Conservation (phyloP, 2,888 invertebrate genomes). For the Caenorhabditis becei region DNA sequence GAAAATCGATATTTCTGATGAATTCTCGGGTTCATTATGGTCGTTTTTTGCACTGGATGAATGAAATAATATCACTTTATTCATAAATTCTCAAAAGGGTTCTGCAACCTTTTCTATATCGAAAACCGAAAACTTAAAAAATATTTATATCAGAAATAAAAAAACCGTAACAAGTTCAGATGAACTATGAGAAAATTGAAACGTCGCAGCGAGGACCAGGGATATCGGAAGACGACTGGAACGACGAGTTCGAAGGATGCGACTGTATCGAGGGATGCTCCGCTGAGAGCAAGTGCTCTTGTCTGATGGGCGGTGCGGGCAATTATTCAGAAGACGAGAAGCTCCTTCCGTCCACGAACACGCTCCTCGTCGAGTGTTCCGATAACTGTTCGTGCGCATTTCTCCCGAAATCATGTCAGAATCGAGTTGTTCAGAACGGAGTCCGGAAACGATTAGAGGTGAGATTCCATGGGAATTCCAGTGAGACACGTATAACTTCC, state of each 20-base stretch:
- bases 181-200: constrained; percentile 70
- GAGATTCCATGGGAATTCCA: constrained; percentile 1
- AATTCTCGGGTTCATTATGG: not conserved
- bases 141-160: not conserved
- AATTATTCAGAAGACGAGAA: constrained; percentile 54
- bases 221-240: constrained; percentile 58
- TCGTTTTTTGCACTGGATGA: constrained; percentile 11
- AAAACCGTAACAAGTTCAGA: constrained; percentile 23
- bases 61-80: not conserved
- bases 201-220: constrained; percentile 65
- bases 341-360: constrained; percentile 9
- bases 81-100: not conserved
- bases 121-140: not conserved
- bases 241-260: constrained; percentile 72
- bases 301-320: constrained; percentile 51
- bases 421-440: constrained; percentile 73
- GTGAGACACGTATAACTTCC: not conserved
- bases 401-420: constrained; percentile 62
- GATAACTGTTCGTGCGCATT: constrained; percentile 66
- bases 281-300: constrained; percentile 62
- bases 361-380: constrained; percentile 73
- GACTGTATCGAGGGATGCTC: constrained; percentile 70
- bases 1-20: no score
- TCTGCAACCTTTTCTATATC: not conserved
- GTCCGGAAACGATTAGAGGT: constrained; percentile 65